phyloP scores from a whole-genome alignment of 2,113 vertebrate genomes.

The Percina caprodes region DNA sequence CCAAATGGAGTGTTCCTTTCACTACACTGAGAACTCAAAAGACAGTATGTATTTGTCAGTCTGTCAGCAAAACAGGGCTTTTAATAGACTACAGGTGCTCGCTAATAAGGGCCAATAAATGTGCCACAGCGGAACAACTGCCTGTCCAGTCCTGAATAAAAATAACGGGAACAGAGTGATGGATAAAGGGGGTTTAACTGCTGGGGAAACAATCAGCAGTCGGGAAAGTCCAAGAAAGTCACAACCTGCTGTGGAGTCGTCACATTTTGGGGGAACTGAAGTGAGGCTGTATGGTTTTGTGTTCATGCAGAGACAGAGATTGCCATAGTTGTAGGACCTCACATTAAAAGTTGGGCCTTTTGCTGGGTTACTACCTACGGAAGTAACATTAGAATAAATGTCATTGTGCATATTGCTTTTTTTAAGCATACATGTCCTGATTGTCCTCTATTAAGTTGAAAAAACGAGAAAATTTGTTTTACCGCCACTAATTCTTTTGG shows the following conservation, averaged over 20 bases:
- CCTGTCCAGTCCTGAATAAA: conserved; percentile 37
- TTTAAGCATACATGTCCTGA: neutral
- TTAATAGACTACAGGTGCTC: conserved; percentile 72
- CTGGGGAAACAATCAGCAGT: conserved; percentile 58
- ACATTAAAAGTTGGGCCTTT: neutral
- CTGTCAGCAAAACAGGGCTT: conserved; percentile 38
- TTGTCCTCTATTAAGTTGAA: neutral
- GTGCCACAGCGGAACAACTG: conserved; percentile 68
- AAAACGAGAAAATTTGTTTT: no score
- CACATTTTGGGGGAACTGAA: conserved; percentile 36
- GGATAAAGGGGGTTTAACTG: conserved; percentile 45
- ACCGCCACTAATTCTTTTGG: no score
- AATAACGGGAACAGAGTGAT: conserved; percentile 33
- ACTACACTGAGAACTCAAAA: conserved; percentile 26
- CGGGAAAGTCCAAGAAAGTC: conserved; percentile 49
- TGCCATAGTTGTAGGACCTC: neutral
- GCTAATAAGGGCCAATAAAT: conserved; percentile 76
- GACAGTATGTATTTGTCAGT: conserved; percentile 32
- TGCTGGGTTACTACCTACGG: neutral
- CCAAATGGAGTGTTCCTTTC: conserved; percentile 47
- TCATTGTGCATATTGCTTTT: neutral
- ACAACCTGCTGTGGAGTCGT: conserved; percentile 57
- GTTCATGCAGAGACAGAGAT: neutral
- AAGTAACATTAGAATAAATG: neutral
- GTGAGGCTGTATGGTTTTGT: neutral